These are phyloP conservation scores for Forbesichthys agassizii DNA, from an alignment of 2,113 vertebrate species.

Conservation along the genomic window DNA sequence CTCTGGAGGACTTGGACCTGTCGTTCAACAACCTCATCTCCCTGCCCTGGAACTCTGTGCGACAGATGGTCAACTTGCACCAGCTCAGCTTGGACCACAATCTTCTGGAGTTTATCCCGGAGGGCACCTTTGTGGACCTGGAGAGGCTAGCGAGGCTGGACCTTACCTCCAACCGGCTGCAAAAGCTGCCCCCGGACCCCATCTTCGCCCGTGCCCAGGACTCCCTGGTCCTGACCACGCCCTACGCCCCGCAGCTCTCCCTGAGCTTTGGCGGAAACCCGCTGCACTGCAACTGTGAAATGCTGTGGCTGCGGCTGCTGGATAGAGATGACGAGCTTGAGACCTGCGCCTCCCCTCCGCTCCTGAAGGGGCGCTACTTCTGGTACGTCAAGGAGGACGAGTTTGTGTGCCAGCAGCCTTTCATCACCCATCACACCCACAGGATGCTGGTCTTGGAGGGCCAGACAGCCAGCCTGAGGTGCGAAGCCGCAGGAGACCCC, in stretches of 20 bases:
- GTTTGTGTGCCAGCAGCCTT: constrained; percentile 88
- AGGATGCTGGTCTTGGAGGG: constrained; percentile 89
- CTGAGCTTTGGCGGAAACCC: constrained; percentile 93
- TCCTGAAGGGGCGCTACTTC: constrained; percentile 92
- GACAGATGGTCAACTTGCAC: constrained; percentile 90
- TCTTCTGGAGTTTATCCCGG: constrained; percentile 88
- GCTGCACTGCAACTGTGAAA: constrained; percentile 91
- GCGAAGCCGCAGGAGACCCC: constrained; percentile 92
- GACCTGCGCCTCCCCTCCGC: constrained; percentile 89
- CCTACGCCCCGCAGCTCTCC: constrained; percentile 84
- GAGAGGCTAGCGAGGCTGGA: constrained; percentile 85
- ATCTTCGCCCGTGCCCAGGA: constrained; percentile 89
- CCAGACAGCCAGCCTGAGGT: constrained; percentile 86
- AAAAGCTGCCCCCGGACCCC: constrained; percentile 90
- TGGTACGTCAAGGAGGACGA: constrained; percentile 90
- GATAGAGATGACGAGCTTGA: constrained; percentile 89
- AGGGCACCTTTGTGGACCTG: constrained; percentile 89
- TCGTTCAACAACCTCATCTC: constrained; percentile 90
- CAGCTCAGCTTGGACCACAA: constrained; percentile 95
- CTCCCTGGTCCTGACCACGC: constrained; percentile 75
- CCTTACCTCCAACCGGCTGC: constrained; percentile 90
- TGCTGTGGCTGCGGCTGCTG: constrained; percentile 88
- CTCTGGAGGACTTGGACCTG: constrained; percentile 90
- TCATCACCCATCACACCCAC: constrained; percentile 92
- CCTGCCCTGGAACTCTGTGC: constrained; percentile 87